Evolutionary conservation across 1,140 invertebrate genomes (phyloP).

Genomic region (Latrodectus geometricus): DNA sequence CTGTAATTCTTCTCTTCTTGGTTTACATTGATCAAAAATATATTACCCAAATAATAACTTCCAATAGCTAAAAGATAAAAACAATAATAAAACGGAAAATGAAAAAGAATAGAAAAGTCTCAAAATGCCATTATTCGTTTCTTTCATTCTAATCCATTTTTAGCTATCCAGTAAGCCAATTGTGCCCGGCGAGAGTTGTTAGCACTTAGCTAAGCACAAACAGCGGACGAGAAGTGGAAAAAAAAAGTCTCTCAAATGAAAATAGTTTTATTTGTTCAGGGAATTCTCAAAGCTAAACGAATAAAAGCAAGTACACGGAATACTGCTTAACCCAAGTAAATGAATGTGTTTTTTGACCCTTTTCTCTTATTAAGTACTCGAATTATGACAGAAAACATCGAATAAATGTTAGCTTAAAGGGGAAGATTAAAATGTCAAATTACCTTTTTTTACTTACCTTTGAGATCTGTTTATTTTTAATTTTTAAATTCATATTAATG

Average conservation of each 20-base stretch:
- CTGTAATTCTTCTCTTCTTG: too few relatives aligned
- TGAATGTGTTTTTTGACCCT: background rate
- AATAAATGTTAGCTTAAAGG: too few relatives aligned
- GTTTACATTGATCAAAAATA: too few relatives aligned
- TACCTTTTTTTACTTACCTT: too few relatives aligned
- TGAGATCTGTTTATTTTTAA: too few relatives aligned
- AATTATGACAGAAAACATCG: background rate
- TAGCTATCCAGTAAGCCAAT: constrained; percentile 46
- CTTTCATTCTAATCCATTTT: constrained; percentile 52
- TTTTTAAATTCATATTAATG: too few relatives aligned
- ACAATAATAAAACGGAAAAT: background rate
- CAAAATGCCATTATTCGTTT: constrained; percentile 28
- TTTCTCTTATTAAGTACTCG: background rate
- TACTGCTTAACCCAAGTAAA: constrained; percentile 14
- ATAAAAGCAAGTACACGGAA: constrained; percentile 26
- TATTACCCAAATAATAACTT: too few relatives aligned
- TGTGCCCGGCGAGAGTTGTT: constrained; percentile 42
- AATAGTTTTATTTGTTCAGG: constrained; percentile 56
- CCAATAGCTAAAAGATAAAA: background rate
- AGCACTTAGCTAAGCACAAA: constrained; percentile 22
- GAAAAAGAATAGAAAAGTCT: background rate
- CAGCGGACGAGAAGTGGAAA: background rate
- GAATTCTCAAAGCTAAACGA: constrained; percentile 46
- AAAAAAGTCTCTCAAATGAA: constrained; percentile 45
- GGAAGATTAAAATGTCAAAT: too few relatives aligned